Evolutionary conservation across 2,113 vertebrate species (phyloP).

Genomic region (Cinclus cinclus): DNA sequence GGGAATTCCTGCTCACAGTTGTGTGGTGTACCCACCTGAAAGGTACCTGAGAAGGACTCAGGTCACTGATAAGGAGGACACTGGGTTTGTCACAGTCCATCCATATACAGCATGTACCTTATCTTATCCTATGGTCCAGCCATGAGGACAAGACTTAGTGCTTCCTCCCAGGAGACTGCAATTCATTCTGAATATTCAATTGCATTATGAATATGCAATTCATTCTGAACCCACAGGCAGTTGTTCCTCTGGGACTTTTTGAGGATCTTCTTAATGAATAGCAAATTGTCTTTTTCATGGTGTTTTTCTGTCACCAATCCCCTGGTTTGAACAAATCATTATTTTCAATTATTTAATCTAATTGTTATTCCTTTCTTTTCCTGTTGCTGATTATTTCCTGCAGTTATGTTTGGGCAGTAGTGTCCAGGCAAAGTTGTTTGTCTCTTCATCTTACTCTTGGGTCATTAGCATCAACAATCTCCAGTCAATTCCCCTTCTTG

Average conservation of each 20-base stretch:
- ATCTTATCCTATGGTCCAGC: background rate
- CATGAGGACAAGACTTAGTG: background rate
- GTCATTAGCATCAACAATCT: background rate
- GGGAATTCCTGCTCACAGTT: background rate
- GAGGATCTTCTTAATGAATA: background rate
- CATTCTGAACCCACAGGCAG: background rate
- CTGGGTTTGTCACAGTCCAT: background rate
- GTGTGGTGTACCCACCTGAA: background rate
- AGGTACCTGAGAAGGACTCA: background rate
- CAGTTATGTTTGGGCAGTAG: background rate
- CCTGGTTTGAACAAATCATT: background rate
- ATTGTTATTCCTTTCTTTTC: background rate
- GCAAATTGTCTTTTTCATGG: background rate
- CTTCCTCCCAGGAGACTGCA: rapidly evolving
- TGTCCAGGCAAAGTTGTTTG: background rate
- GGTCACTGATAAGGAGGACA: background rate
- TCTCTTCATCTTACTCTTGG: background rate
- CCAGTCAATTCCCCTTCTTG: background rate
- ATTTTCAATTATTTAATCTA: background rate
- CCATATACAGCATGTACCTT: background rate
- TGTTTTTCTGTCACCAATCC: background rate
- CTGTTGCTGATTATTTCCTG: background rate
- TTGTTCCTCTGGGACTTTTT: background rate
- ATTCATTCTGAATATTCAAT: background rate
- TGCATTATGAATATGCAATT: rapidly evolving